Evolutionary conservation across 2,888 invertebrate species (phyloP).

Genomic region (Anodontia alba): DNA sequence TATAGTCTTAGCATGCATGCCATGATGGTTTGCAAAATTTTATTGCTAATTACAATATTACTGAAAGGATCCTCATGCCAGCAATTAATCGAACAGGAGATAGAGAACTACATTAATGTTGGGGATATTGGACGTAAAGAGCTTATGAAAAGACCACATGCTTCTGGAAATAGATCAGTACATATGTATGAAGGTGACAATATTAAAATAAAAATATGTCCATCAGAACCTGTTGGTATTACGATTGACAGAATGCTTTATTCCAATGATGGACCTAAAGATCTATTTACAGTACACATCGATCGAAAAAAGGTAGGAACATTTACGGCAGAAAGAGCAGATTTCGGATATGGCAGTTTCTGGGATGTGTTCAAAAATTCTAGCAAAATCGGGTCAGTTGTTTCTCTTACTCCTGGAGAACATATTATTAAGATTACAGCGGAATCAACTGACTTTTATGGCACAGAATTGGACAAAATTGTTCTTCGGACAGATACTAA

Average conservation of each 20-base stretch:
- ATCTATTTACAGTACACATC: slow-evolving; percentile 23
- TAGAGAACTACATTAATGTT: slow-evolving; percentile 37
- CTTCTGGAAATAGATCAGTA: slow-evolving; percentile 30
- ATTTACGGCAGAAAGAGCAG: slow-evolving; percentile 16
- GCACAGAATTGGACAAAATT: slow-evolving; percentile 40
- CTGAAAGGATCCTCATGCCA: neutral
- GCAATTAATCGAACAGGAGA: slow-evolving; percentile 24
- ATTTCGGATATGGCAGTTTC: slow-evolving; percentile 34
- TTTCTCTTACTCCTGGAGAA: slow-evolving; percentile 11
- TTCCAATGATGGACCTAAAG: slow-evolving; percentile 48
- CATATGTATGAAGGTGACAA: slow-evolving; percentile 37
- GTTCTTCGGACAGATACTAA: slow-evolving; percentile 3
- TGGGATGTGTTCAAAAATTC: slow-evolving; percentile 39
- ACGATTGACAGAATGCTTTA: slow-evolving; percentile 19
- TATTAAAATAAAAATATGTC: slow-evolving; percentile 37
- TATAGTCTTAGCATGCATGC: neutral
- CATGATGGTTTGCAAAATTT: neutral
- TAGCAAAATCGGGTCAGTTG: neutral
- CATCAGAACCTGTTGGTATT: slow-evolving; percentile 6
- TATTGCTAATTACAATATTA: neutral
- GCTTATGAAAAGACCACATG: slow-evolving; percentile 29
- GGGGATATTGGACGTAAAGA: neutral
- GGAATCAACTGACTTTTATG: slow-evolving; percentile 40
- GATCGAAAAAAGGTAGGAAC: slow-evolving; percentile 6
- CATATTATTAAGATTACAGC: slow-evolving; percentile 24